Evolutionary conservation across 2,113 vertebrate genomes (phyloP), one percentile per base, ranked within the genome.

Genomic region (Lontra canadensis): DNA sequence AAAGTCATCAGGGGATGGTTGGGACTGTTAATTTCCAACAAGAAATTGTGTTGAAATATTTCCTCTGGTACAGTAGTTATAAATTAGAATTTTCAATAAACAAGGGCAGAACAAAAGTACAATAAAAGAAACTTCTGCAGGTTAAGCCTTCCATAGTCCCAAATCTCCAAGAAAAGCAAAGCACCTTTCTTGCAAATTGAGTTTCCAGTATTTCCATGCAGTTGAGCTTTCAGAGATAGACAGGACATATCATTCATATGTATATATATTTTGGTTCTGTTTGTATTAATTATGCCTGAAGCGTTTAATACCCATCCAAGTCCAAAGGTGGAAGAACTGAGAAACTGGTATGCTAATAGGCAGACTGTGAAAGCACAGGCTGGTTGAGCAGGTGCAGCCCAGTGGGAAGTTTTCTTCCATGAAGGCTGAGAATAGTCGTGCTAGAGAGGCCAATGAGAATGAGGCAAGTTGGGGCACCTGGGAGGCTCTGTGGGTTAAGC

Each of bases 271-370:
- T 52, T 23, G 84, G n/a, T 67, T 81, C 49, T 47, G 31, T 39
- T 1, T 67, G 11, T 31, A 42, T 95, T 99, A 99, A 98, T 99
- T 99, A 98, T 99, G 99, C 86, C 99, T 98, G 65, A 99, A 99
- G 81, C 99, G 99, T 92, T 99, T 99, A 97, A 99, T 99, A 52
- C 99, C 99, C 98, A 99, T 99, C 99, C 99, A 99, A 90, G 99
- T 99, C 99, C 99, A 99, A 1, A 99, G 98, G 97, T 99, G 99
- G 98, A 99, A 99, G 98, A 99, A 99, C 31, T 99, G 99, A 47
- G 99, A 99, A 26, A 99, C 99, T 0, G 99, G 99, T 34, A 99
- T 99, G 0, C 99, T 99, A 57, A 99, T 67, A 0, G 99, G 99
- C 36, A 99, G 99, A 15, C 99, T 99, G 97, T 99, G 99, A 98